Evolutionary conservation across 2,888 invertebrate species (phyloP), one percentile per base, ranked within the genome.

Genomic region (Clepsis dumicolana): DNA sequence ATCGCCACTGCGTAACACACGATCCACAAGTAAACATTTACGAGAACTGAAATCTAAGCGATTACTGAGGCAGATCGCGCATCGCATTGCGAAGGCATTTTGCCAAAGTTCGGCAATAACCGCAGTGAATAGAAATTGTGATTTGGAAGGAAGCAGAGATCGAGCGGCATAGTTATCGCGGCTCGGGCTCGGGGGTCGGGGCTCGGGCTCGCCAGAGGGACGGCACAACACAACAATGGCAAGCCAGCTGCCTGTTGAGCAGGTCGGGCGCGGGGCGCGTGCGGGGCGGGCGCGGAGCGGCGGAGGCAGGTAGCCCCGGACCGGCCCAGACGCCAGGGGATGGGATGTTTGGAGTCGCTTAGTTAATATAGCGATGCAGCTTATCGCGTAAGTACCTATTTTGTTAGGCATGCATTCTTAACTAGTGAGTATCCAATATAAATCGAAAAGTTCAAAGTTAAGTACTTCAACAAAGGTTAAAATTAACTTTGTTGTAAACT

Each of bases 211-310:
- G n/a, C n/a, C n/a, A n/a, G n/a, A n/a, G n/a, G 16, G 16, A 44
- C 41, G 41, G 18, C 4, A 38, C 44, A 44, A 21, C 44, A 48
- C 48, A 21, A 48, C 12, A 48, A 48, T 1, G 21, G 44, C 44
- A 3, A 5, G 48, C 3, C 66, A 66, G 66, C 61, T 66, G 66
- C 66, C 66, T 66, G 66, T 66, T 62, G 61, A 59, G 50, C 48
- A 21, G 48, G 21, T 18, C 21, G 21, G 18, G 38, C 21, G 35
- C 10, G 59, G 56, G 12, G 24, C 2, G 32, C 4, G 14, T 18
- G 21, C 52, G 10, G 32, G 8, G 14, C 21, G 21, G 59, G 10
- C 18, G 21, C 18, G 35, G 5, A 50, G 56, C 21, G 18, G 38
- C 12, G 21, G 5, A 38, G 56, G 35, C 66, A 62, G 66, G 66